A percentile compares a stretch with the other conserved stretches of the same genome.
Evolutionary conservation across 2,888 invertebrate species (phyloP).

Genomic region (Drosophila acutilabella): DNA sequence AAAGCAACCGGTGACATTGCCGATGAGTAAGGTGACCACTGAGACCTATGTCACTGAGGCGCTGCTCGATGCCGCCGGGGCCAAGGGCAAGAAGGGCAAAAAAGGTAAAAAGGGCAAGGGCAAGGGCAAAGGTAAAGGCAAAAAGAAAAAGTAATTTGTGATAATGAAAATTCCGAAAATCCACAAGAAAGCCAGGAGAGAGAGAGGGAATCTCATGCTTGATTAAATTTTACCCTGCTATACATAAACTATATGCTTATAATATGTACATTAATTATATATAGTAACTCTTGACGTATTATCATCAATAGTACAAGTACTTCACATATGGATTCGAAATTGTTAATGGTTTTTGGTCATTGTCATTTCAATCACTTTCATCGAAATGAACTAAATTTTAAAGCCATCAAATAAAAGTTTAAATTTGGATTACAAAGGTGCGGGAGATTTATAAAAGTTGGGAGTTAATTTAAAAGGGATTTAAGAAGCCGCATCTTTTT

Average conservation of each 20-base stretch:
- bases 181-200: neutral
- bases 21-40: slow-evolving; percentile 88
- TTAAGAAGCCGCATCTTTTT: too few species aligned
- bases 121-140: slow-evolving; percentile 33
- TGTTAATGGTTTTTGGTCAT: slow-evolving; percentile 17
- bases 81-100: slow-evolving; percentile 32
- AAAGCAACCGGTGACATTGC: slow-evolving; percentile 87
- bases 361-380: slow-evolving; percentile 12
- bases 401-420: slow-evolving; percentile 1
- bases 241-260: neutral
- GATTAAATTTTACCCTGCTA: slow-evolving; percentile 4
- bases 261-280: neutral
- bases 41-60: slow-evolving; percentile 89
- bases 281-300: neutral
- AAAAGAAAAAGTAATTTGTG: slow-evolving; percentile 33
- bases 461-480: too few species aligned
- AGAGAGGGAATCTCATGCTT: neutral
- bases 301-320: neutral
- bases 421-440: neutral
- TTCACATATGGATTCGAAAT: slow-evolving; percentile 27
- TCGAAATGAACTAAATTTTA: slow-evolving; percentile 5
- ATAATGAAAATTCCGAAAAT: neutral
- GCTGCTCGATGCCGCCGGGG: slow-evolving; percentile 63
- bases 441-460: neutral
- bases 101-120: slow-evolving; percentile 34